Conservation (phyloP, 2,888 invertebrate genomes). For the Sesamia inferens region DNA sequence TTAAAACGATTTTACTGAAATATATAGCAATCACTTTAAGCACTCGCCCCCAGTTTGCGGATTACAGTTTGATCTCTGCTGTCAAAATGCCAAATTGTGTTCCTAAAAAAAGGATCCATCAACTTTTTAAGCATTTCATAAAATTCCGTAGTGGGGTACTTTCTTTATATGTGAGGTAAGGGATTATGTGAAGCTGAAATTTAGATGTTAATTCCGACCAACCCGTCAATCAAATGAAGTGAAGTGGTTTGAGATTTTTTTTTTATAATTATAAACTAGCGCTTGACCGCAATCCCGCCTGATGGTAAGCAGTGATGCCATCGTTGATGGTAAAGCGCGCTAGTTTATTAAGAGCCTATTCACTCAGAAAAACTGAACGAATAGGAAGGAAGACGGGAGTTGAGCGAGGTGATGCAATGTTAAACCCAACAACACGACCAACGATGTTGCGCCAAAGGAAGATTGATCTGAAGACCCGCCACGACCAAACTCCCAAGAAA, state of each 20-base stretch:
- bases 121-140: constrained; percentile 34
- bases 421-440: too few species aligned
- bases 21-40: constrained; percentile 37
- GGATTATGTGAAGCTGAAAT: constrained; percentile 38
- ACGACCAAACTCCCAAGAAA: too few species aligned
- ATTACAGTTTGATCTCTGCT: constrained; percentile 44
- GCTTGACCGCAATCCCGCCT: too few species aligned
- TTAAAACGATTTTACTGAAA: constrained; percentile 41
- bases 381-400: too few species aligned
- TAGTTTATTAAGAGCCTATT: too few species aligned
- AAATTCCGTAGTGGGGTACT: background rate
- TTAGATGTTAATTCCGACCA: constrained; percentile 34
- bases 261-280: too few species aligned
- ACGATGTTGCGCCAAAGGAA: too few species aligned
- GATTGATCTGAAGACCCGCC: too few species aligned
- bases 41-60: constrained; percentile 21
- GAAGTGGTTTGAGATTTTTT: constrained; percentile 21
- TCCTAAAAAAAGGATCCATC: constrained; percentile 48
- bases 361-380: too few species aligned
- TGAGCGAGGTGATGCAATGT: too few species aligned
- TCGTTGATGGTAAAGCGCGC: too few species aligned
- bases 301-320: too few species aligned
- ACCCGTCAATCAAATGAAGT: constrained; percentile 46
- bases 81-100: constrained; percentile 59
- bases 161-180: constrained; percentile 21